These are phyloP conservation scores for Pantelozetes paolii DNA, from an alignment of 2,888 invertebrate genomes.

Conservation along the genomic window DNA sequence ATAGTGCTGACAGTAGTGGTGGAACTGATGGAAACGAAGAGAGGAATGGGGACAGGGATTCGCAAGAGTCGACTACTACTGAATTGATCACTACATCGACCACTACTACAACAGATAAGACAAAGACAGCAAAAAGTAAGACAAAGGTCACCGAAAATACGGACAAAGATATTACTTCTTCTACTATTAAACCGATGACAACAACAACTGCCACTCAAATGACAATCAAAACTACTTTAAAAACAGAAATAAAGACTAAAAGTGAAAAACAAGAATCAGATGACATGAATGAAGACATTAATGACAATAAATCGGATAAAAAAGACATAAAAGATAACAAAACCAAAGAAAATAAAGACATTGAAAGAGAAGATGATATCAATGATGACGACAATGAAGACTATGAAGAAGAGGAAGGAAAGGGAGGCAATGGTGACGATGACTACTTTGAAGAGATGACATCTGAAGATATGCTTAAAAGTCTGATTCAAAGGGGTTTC, in stretches of 20 bases:
- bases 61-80: constrained; percentile 22
- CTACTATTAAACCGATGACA: neutral
- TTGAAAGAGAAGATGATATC: neutral
- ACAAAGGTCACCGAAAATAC: neutral
- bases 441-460: constrained; percentile 21
- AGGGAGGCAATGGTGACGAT: neutral
- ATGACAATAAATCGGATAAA: constrained; percentile 9
- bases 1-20: neutral
- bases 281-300: neutral
- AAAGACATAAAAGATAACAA: constrained; percentile 30
- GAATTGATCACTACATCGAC: constrained; percentile 4
- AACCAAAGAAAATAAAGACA: neutral
- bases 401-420: constrained; percentile 2
- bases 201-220: constrained; percentile 10
- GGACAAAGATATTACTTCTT: neutral
- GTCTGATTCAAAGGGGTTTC: constrained; percentile 16
- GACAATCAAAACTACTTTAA: neutral
- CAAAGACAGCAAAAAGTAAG: neutral
- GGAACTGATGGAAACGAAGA: constrained; percentile 12
- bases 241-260: neutral
- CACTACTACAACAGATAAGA: constrained; percentile 11
- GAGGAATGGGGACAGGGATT: neutral
- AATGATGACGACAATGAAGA: constrained; percentile 30
- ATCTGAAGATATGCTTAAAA: constrained; percentile 16
- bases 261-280: neutral